Evolutionary conservation across 2,797 vertebrate species (phyloP).

Genomic region (Acanthopagrus latus): DNA sequence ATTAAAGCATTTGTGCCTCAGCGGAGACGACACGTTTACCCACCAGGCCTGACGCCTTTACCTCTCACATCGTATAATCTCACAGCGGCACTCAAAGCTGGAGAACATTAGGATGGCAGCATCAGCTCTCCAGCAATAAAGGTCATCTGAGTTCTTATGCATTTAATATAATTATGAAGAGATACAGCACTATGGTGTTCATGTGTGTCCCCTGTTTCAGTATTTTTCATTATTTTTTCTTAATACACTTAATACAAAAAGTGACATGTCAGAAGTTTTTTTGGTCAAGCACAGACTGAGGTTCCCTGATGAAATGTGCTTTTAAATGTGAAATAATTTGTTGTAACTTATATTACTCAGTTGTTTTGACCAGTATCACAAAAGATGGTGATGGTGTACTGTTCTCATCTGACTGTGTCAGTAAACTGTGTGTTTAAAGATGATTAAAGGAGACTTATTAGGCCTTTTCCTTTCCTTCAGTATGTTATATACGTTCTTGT

Average conservation of each 20-base stretch:
- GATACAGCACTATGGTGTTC: not conserved
- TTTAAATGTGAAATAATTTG: not conserved
- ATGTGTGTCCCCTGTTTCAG: no score
- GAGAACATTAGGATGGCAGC: not conserved
- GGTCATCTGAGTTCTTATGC: not conserved
- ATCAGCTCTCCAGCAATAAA: not conserved
- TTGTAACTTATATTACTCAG: not conserved
- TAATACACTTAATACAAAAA: not conserved
- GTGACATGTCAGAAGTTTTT: not conserved
- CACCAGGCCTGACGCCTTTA: slow-evolving; percentile 20
- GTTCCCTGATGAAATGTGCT: not conserved
- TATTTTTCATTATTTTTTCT: not conserved
- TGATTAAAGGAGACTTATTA: not conserved
- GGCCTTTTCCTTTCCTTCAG: no score
- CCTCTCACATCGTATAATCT: slow-evolving; percentile 32
- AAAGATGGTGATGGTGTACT: not conserved
- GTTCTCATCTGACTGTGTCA: not conserved
- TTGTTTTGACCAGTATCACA: not conserved
- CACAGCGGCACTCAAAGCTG: slow-evolving; percentile 12
- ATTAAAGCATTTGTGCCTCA: slow-evolving; percentile 50
- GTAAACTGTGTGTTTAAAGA: not conserved
- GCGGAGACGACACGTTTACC: slow-evolving; percentile 21
- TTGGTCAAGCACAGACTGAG: not conserved
- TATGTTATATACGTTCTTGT: no score
- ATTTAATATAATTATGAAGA: not conserved